Evolutionary conservation across 2,888 invertebrate genomes (phyloP).

Genomic region (Dicyrtoma fusca): DNA sequence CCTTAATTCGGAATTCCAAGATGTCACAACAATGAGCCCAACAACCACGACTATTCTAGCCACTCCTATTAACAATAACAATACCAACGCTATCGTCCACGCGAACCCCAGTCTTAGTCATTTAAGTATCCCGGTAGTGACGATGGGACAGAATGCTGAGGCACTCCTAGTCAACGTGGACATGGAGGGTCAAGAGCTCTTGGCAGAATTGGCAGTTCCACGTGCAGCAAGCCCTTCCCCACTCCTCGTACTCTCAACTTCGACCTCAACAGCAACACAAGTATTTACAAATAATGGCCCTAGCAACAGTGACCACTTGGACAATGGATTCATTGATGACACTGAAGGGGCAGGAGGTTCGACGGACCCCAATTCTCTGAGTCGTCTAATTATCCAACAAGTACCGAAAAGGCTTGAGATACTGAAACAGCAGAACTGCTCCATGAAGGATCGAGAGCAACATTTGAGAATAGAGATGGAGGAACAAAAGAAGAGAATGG

Average conservation of each 20-base stretch:
- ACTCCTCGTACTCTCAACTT: constrained; percentile 33
- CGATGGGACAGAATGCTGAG: constrained; percentile 26
- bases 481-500: constrained; percentile 12
- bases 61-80: not conserved
- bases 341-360: constrained; percentile 19
- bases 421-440: constrained; percentile 56
- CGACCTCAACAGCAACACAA: constrained; percentile 1
- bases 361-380: constrained; percentile 44
- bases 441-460: constrained; percentile 53
- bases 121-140: constrained; percentile 8
- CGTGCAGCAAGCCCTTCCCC: constrained; percentile 24
- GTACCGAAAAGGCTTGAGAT: constrained; percentile 57
- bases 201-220: constrained; percentile 22
- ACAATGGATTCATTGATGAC: not conserved
- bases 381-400: constrained; percentile 56
- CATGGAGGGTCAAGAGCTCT: not conserved
- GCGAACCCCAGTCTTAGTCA: not conserved
- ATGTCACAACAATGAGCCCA: not conserved
- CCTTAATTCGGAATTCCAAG: not conserved
- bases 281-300: not conserved
- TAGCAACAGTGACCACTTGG: not conserved
- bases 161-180: constrained; percentile 12
- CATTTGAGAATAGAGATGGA: constrained; percentile 46
- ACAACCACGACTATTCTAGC: too few species aligned
- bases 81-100: not conserved